These are phyloP conservation scores for Phodopus roborovskii DNA, from an alignment of 2,113 vertebrate species.

Conservation along the genomic window DNA sequence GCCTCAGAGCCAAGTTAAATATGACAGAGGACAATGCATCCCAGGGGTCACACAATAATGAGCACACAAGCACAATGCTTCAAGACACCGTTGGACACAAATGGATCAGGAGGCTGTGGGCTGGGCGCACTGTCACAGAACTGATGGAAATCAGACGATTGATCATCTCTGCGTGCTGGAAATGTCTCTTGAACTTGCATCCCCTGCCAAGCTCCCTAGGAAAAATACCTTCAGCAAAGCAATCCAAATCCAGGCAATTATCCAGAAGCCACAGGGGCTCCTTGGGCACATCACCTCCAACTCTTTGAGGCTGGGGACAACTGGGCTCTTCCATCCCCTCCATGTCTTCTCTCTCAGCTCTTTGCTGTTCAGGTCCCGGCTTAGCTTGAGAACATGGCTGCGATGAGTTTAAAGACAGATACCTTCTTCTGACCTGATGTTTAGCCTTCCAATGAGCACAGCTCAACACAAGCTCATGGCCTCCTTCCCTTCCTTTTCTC, in stretches of 20 bases:
- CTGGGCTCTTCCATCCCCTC: background rate
- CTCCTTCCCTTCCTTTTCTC: too few species aligned
- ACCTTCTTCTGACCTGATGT: accelerated
- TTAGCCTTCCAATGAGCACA: too few species aligned
- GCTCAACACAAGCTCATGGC: accelerated
- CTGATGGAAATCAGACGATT: background rate
- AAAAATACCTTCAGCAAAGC: conserved; percentile 47
- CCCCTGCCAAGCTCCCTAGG: conserved; percentile 54
- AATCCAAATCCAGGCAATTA: conserved; percentile 33
- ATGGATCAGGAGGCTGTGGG: accelerated
- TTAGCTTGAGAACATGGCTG: background rate
- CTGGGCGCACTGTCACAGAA: accelerated
- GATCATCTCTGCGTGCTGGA: background rate
- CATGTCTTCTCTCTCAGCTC: accelerated
- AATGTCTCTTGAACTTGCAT: conserved; percentile 8
- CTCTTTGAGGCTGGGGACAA: conserved; percentile 46
- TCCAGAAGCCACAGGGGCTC: conserved; percentile 54
- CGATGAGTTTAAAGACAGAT: background rate
- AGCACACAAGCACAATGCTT: accelerated
- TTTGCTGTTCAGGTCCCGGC: background rate
- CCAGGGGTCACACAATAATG: background rate
- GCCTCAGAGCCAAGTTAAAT: background rate
- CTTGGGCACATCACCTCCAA: conserved; percentile 44
- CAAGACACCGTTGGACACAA: background rate
- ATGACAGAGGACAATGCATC: accelerated